Evolutionary conservation across 2,888 invertebrate species (phyloP), one percentile per base, ranked within the genome.

Genomic region (Eilema depressum): DNA sequence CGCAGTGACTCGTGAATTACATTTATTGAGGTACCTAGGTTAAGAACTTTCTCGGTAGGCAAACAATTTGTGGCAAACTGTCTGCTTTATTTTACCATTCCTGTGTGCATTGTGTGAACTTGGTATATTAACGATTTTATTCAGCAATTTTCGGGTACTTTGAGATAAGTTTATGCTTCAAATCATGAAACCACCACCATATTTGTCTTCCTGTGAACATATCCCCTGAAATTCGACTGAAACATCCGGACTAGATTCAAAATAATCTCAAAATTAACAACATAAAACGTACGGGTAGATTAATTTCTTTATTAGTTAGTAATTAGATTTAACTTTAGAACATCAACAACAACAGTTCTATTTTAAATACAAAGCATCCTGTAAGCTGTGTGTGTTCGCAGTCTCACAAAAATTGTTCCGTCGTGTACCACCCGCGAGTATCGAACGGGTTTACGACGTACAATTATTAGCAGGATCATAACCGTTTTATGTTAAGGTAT

Each of bases 401-500:
- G 14, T 20, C 37, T 26, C 10, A 66, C 72, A 77, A 77, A 80
- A 78, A 78, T 69, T 69, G 72, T 69, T 68, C 70, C 59, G 64
- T 60, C 62, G 66, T 60, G 57, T 41, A 64, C 68, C 70, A 63
- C 66, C 37, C 68, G 59, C 64, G 59, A 71, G 66, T 74, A 76
- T 80, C 70, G 80, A 75, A 69, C 71, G 71, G 62, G 66, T 78
- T 79, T 79, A 81, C 73, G 82, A 73, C 68, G 41, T 71, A 77
- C 79, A 77, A 80, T 75, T 81, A 81, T 75, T 75, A 66, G 66
- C 3, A 71, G 65, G 73, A 73, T 73, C 79, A 74, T 82, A 82
- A 81, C 82, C 71, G 67, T 80, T 82, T 82, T 75, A 82, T 77
- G 74, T 75, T 61, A 26, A 69, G 76, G 76, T 74, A 79, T 78